phyloP scores from a whole-genome alignment of 1,140 invertebrate genomes.

The Eulimnadia texana region DNA sequence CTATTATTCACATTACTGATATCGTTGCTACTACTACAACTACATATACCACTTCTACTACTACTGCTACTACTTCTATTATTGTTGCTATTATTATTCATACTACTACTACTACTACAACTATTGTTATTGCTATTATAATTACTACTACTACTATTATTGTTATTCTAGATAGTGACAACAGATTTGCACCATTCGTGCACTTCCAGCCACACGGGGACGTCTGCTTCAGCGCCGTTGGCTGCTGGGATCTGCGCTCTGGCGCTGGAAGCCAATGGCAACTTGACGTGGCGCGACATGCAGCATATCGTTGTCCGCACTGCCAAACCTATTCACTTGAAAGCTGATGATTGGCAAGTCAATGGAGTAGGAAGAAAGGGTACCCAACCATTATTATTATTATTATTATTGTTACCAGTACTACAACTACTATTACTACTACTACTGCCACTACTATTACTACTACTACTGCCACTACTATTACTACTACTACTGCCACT shows the following conservation, averaged over 20 bases:
- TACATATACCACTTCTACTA: no score
- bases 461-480: no score
- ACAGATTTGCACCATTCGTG: conserved; percentile 90
- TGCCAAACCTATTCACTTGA: conserved; percentile 67
- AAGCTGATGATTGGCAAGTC: conserved; percentile 64
- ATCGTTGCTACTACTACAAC: no score
- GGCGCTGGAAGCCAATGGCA: conserved; percentile 71
- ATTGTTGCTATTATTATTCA: no score
- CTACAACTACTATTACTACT: no score
- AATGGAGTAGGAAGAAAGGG: conserved; percentile 52
- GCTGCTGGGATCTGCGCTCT: conserved; percentile 94
- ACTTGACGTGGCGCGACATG: conserved; percentile 92
- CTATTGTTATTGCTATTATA: not conserved
- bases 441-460: no score
- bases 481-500: no score
- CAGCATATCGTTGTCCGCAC: conserved; percentile 45
- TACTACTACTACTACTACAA: no score
- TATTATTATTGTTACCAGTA: not conserved
- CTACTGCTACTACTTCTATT: no score
- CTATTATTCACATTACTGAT: no score
- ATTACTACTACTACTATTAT: not conserved
- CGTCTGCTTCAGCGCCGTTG: conserved; percentile 88
- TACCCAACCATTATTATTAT: not conserved
- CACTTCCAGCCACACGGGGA: conserved; percentile 74
- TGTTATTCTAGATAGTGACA: conserved; percentile 49